phyloP scores from a whole-genome alignment of 92 coral and sea anemone species.

The Hydrozoanthus gracilis region DNA sequence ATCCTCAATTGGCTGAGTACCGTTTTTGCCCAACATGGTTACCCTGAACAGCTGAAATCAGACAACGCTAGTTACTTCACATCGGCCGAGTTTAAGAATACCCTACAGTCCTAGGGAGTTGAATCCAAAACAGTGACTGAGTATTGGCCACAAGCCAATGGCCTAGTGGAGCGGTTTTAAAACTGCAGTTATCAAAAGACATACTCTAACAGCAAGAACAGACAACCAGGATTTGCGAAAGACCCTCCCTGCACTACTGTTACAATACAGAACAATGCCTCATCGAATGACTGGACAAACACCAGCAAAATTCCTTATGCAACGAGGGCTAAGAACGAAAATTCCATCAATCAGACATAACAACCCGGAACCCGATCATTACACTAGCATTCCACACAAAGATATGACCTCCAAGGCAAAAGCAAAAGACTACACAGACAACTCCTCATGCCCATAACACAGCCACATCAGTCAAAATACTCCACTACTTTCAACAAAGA shows the following conservation, averaged over 20 bases:
- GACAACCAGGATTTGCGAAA: constrained; percentile 42
- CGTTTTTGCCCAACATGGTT: constrained; percentile 61
- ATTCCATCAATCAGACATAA: constrained; percentile 13
- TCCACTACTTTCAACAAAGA: constrained; percentile 22
- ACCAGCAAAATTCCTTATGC: constrained; percentile 35
- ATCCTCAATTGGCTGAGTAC: constrained; percentile 45
- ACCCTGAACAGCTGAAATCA: constrained; percentile 52
- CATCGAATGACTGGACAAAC: constrained; percentile 43
- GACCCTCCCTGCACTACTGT: constrained; percentile 41
- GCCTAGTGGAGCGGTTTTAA: constrained; percentile 46
- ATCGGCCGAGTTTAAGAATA: constrained; percentile 55
- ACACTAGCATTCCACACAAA: not conserved
- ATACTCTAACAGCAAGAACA: not conserved
- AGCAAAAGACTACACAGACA: constrained; percentile 43
- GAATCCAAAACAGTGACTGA: constrained; percentile 40
- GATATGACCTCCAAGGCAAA: no score
- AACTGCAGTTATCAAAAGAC: constrained; percentile 8
- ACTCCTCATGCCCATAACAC: no score
- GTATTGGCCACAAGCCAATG: constrained; percentile 56
- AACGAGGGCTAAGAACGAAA: constrained; percentile 51
- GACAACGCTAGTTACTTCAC: constrained; percentile 69
- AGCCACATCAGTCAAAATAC: constrained; percentile 44
- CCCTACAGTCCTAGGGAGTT: constrained; percentile 32
- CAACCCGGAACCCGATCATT: not conserved
- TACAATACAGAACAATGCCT: constrained; percentile 37